Percentiles rank a stretch among this genome's conserved stretches.
These are phyloP conservation scores for Stegophylla sp. DNA, from an alignment of 2,888 invertebrate species.

Conservation along the genomic window DNA sequence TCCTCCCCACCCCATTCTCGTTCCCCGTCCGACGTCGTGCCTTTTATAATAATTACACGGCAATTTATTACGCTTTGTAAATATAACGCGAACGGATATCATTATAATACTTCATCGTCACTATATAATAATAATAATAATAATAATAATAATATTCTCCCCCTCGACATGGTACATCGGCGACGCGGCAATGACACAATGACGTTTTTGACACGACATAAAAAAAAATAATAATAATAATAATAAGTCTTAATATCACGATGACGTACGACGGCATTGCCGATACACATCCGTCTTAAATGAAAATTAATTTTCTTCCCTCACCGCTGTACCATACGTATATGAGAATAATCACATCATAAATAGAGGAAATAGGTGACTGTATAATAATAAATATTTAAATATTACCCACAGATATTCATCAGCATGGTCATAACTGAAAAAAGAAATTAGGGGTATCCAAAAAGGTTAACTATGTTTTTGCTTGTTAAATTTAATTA, in stretches of 20 bases:
- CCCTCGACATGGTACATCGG: not conserved
- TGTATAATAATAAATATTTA: too few relatives aligned
- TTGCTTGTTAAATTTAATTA: too few relatives aligned
- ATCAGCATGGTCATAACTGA: too few relatives aligned
- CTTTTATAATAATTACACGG: constrained; percentile 59
- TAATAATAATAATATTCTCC: too few relatives aligned
- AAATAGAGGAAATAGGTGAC: too few relatives aligned
- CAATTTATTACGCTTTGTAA: constrained; percentile 59
- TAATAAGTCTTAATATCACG: constrained; percentile 25
- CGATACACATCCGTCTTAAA: not conserved
- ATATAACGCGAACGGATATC: constrained; percentile 55
- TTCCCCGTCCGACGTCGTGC: constrained; percentile 21
- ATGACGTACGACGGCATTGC: not conserved
- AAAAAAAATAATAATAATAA: constrained; percentile 8
- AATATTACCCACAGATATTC: too few relatives aligned
- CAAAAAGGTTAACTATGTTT: too few relatives aligned
- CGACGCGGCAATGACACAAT: constrained; percentile 28
- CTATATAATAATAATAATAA: too few relatives aligned
- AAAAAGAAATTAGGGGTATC: too few relatives aligned
- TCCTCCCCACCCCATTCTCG: not conserved
- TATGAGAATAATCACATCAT: not conserved
- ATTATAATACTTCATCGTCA: constrained; percentile 45
- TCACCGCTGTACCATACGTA: not conserved
- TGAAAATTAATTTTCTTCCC: constrained; percentile 42
- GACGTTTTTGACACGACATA: constrained; percentile 45